Evolutionary conservation across 1,140 invertebrate genomes (phyloP).

Genomic region (Wasmannia auropunctata): DNA sequence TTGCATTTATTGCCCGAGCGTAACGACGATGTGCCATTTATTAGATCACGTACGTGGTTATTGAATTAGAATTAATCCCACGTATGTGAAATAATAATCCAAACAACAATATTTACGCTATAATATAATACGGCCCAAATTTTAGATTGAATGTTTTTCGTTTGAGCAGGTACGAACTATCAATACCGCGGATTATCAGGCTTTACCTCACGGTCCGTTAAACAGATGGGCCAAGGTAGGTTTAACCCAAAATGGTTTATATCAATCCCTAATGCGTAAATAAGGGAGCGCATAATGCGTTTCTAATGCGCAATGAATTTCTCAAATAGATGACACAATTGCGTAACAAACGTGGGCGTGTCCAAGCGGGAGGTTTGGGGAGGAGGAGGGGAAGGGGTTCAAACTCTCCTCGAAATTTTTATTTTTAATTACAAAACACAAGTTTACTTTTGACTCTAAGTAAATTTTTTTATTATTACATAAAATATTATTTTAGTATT

Average conservation of each 20-base stretch:
- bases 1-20: neutral
- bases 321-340: neutral
- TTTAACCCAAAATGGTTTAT: neutral
- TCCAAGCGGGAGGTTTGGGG: too few relatives aligned
- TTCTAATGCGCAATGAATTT: neutral
- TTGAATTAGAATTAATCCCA: neutral
- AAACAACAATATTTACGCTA: neutral
- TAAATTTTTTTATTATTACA: too few relatives aligned
- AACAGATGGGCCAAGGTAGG: constrained; percentile 9
- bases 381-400: too few relatives aligned
- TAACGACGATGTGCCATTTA: neutral
- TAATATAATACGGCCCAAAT: neutral
- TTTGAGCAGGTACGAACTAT: neutral
- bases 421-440: too few relatives aligned
- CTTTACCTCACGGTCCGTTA: neutral
- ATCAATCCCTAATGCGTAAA: neutral
- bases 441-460: too few relatives aligned
- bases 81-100: too few relatives aligned
- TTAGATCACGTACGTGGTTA: neutral
- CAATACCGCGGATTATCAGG: constrained; percentile 4
- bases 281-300: neutral
- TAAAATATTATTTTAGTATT: too few relatives aligned
- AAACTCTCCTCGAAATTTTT: too few relatives aligned
- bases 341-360: too few relatives aligned
- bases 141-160: neutral